Percentiles rank a stretch among this genome's conserved stretches.
These are phyloP conservation scores for Eupithecia exiguata DNA, from an alignment of 2,888 invertebrate species.

Conservation along the genomic window DNA sequence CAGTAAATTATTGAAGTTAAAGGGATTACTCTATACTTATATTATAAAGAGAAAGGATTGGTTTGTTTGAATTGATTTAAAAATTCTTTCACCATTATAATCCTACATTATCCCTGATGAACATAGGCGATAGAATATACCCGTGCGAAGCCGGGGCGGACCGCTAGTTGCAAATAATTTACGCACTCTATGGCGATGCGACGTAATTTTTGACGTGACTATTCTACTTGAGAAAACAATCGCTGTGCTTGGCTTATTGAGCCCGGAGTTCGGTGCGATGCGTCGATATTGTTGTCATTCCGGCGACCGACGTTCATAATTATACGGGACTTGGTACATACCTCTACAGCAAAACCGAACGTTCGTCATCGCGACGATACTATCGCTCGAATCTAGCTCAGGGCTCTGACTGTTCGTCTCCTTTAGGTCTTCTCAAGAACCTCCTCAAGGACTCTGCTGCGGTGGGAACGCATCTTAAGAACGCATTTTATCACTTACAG, in stretches of 20 bases:
- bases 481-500: neutral
- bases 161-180: no score
- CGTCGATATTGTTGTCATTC: no score
- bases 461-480: neutral
- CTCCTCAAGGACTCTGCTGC: neutral
- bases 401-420: neutral
- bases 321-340: neutral
- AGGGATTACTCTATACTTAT: no score
- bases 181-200: no score
- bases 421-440: neutral
- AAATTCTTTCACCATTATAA: no score
- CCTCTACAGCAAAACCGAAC: neutral
- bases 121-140: no score
- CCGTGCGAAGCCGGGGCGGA: no score
- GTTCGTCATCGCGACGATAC: neutral
- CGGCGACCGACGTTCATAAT: neutral
- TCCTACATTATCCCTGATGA: no score
- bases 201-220: neutral
- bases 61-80: no score
- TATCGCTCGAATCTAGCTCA: neutral
- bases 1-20: no score
- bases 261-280: neutral
- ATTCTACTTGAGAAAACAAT: neutral
- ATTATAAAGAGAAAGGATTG: no score
- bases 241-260: neutral